Conservation (phyloP, 2,888 invertebrate genomes). For the Papilio demoleus region DNA sequence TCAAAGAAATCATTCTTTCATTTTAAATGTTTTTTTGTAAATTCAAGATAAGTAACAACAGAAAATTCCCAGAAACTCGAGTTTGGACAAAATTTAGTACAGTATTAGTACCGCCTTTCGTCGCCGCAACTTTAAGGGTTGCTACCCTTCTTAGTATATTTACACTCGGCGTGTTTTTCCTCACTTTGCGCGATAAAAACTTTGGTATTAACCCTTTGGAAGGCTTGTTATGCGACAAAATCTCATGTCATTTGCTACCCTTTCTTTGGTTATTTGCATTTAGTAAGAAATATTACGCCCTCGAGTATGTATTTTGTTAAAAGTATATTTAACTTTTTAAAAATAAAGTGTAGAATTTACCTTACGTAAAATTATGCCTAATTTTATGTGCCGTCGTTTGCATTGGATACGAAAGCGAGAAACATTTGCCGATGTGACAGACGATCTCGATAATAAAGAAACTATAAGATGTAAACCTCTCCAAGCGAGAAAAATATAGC, state of each 20-base stretch:
- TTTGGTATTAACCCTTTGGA: slow-evolving; percentile 25
- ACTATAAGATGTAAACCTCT: too few species aligned
- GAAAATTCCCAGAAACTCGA: neutral
- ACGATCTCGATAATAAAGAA: too few species aligned
- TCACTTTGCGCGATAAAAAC: slow-evolving; percentile 22
- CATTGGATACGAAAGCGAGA: too few species aligned
- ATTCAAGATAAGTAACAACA: slow-evolving; percentile 1
- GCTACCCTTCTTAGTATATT: slow-evolving; percentile 34
- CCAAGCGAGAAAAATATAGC: too few species aligned
- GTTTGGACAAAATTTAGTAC: neutral
- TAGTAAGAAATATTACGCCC: neutral
- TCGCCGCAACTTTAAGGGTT: slow-evolving; percentile 20
- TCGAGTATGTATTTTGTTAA: neutral
- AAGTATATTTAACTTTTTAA: too few species aligned
- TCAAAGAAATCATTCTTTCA: too few species aligned
- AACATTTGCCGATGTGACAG: too few species aligned
- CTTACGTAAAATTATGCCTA: too few species aligned
- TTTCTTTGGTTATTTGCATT: slow-evolving; percentile 12
- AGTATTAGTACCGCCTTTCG: slow-evolving; percentile 11
- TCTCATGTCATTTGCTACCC: slow-evolving; percentile 15
- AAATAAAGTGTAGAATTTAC: too few species aligned
- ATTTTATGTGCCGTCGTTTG: too few species aligned
- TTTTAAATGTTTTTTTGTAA: neutral
- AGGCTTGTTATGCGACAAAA: slow-evolving; percentile 16
- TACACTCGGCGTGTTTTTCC: slow-evolving; percentile 25